These are phyloP conservation scores for Apamea anceps DNA, from an alignment of 2,888 invertebrate species.

Conservation along the genomic window DNA sequence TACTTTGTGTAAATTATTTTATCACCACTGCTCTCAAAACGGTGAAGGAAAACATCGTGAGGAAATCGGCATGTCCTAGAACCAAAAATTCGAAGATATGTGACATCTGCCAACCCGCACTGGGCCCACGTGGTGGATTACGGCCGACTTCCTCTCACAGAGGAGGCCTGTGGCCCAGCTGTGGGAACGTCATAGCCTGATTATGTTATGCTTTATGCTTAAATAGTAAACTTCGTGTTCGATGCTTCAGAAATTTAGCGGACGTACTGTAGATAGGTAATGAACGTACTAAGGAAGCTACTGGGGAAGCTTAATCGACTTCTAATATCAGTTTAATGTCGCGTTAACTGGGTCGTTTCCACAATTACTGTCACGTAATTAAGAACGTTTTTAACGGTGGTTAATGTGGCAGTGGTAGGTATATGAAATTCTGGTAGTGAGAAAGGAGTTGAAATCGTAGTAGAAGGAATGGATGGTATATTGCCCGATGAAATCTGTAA, in stretches of 20 bases:
- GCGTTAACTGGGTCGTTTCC: constrained; percentile 58
- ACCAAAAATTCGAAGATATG: not conserved
- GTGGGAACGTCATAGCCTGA: not conserved
- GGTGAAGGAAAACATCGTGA: not conserved
- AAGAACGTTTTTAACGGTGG: constrained; percentile 44
- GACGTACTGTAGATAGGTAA: constrained; percentile 25
- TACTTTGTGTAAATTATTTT: not conserved
- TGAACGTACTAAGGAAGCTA: constrained; percentile 52
- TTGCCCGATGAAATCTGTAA: too few species aligned
- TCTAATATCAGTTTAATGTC: constrained; percentile 61
- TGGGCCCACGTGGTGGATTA: not conserved
- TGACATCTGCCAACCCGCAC: not conserved
- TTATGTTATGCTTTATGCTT: not conserved
- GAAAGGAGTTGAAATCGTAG: not conserved
- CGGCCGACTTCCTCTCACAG: not conserved
- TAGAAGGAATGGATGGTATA: not conserved
- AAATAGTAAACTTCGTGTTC: constrained; percentile 16
- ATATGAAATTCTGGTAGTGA: not conserved
- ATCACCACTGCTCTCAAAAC: not conserved
- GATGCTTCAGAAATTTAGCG: constrained; percentile 20
- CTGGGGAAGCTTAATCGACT: constrained; percentile 52
- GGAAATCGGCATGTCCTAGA: not conserved
- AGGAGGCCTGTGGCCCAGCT: not conserved
- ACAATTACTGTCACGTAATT: constrained; percentile 57
- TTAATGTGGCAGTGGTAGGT: constrained; percentile 21